Evolutionary conservation across 2,113 vertebrate species (phyloP).

Genomic region (Tangachromis dhanisi): DNA sequence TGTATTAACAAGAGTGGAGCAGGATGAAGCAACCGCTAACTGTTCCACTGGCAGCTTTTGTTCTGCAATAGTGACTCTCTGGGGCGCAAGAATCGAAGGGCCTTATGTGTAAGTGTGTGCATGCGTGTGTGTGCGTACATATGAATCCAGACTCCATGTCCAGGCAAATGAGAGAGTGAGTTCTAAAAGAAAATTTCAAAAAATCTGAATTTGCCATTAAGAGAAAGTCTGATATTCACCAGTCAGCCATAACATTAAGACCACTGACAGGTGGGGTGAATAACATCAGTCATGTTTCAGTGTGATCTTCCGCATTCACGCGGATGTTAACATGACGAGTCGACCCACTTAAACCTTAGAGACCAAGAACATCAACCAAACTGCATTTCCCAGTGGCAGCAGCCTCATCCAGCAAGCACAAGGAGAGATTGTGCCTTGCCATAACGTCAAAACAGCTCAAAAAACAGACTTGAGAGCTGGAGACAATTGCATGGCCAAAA

Average conservation of each 20-base stretch:
- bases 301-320: background rate
- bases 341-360: background rate
- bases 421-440: background rate
- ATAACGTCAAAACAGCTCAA: background rate
- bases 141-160: background rate
- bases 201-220: background rate
- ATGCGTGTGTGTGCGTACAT: background rate
- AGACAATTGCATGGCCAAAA: fast-evolving
- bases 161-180: fast-evolving
- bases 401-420: background rate
- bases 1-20: conserved; percentile 13
- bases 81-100: background rate
- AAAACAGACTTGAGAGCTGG: background rate
- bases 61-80: background rate
- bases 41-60: conserved; percentile 20
- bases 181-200: background rate
- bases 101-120: background rate
- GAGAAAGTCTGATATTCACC: background rate
- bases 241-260: background rate
- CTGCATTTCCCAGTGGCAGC: background rate
- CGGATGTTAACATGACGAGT: fast-evolving
- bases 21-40: conserved; percentile 2
- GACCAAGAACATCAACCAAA: background rate
- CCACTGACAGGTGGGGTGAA: background rate
- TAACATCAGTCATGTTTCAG: background rate